A percentile compares a stretch with the other conserved stretches of the same genome.
Evolutionary conservation across 2,888 invertebrate genomes (phyloP).

Genomic region (Aleiodes alternator): DNA sequence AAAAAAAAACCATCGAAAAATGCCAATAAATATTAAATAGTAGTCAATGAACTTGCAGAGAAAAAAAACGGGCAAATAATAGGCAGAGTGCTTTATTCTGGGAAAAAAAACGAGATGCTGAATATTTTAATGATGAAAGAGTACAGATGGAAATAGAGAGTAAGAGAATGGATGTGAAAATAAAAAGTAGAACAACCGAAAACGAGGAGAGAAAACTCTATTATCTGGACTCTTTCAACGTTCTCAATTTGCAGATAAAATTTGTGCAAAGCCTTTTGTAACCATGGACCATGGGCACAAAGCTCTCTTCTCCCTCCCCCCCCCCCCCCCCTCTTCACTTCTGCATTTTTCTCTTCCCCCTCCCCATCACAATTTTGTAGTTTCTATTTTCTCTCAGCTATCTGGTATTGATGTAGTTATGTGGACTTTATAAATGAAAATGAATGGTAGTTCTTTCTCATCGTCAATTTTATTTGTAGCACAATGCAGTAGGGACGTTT

Average conservation of each 20-base stretch:
- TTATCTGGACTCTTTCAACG: conserved; percentile 40
- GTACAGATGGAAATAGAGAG: not conserved
- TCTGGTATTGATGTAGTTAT: conserved; percentile 47
- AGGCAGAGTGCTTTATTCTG: no score
- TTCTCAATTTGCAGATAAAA: conserved; percentile 43
- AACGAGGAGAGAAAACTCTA: conserved; percentile 30
- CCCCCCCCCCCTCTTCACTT: not conserved
- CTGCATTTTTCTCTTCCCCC: not conserved
- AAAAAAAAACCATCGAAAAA: no score
- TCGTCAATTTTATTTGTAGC: not conserved
- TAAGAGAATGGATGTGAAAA: no score
- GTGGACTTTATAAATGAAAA: conserved; percentile 42
- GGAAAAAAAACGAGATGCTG: conserved; percentile 7
- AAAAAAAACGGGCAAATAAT: no score
- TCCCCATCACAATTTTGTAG: conserved; percentile 9
- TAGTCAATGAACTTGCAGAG: no score
- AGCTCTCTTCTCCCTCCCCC: not conserved
- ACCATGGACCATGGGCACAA: conserved; percentile 26
- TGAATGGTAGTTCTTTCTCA: conserved; percentile 31
- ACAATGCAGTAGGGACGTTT: not conserved
- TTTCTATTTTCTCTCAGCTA: conserved; percentile 5
- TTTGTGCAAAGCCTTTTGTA: conserved; percentile 38
- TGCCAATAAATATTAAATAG: no score
- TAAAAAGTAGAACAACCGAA: conserved; percentile 7
- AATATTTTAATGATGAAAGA: conserved; percentile 43